A percentile compares a stretch with the other conserved stretches of the same genome.
Conservation (phyloP, 2,113 vertebrate species). For the Spilogale gracilis region DNA sequence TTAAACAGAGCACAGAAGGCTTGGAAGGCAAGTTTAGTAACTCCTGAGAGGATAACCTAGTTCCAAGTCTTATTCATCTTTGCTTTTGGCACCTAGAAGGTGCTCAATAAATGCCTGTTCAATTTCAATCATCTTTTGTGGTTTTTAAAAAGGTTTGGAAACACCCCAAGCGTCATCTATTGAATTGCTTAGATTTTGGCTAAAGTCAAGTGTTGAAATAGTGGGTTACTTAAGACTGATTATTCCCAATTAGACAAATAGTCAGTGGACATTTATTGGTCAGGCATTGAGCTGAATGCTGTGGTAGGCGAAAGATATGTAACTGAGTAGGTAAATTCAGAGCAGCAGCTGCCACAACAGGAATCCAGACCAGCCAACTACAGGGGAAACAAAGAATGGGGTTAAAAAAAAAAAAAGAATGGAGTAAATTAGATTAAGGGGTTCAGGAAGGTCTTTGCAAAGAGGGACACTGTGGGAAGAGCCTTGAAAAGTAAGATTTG, state of each 20-base stretch:
- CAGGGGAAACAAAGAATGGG: not conserved
- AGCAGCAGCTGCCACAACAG: not conserved
- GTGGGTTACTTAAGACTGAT: conserved; percentile 78
- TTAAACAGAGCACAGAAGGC: conserved; percentile 75
- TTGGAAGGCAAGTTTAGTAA: conserved; percentile 71
- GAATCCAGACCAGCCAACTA: not conserved
- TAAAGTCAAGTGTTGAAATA: conserved; percentile 78
- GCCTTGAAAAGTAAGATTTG: not conserved
- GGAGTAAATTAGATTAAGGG: not conserved
- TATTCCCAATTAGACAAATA: conserved; percentile 77
- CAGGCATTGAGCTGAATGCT: conserved; percentile 5
- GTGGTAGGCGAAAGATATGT: conserved; percentile 2
- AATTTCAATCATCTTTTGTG: conserved; percentile 80
- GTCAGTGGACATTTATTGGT: conserved; percentile 67
- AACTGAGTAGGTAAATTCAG: not conserved
- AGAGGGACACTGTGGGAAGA: not conserved
- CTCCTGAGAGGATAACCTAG: conserved; percentile 73
- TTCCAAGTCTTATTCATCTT: conserved; percentile 76
- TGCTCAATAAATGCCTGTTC: conserved; percentile 77
- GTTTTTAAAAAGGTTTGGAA: conserved; percentile 70
- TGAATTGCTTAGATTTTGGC: conserved; percentile 75
- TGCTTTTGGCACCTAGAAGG: conserved; percentile 78
- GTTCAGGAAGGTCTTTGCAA: not conserved
- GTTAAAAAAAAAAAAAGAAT: not conserved
- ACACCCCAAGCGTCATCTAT: conserved; percentile 58